These are phyloP conservation scores for Eupithecia vulgata DNA, from an alignment of 2,888 invertebrate species.

Conservation along the genomic window DNA sequence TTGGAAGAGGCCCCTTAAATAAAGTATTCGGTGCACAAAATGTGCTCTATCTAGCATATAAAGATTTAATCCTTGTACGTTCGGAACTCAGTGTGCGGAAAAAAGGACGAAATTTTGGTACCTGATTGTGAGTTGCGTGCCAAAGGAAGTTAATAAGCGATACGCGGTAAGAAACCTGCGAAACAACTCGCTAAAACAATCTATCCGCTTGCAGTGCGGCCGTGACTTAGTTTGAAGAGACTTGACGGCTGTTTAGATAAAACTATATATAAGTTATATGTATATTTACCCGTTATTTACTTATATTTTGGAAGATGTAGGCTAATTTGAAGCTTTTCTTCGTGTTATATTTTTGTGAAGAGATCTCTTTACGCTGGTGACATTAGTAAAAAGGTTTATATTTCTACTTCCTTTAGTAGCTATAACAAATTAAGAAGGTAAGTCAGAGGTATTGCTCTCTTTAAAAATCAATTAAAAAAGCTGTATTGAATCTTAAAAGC, in stretches of 20 bases:
- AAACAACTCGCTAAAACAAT: neutral
- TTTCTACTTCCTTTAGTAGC: too few relatives aligned
- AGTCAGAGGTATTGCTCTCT: too few relatives aligned
- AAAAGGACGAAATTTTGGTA: too few relatives aligned
- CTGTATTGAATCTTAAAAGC: neutral
- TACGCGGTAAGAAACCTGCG: too few relatives aligned
- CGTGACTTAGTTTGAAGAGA: neutral
- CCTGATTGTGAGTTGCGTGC: too few relatives aligned
- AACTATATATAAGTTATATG: neutral
- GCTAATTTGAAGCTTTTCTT: neutral
- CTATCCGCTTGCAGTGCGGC: neutral
- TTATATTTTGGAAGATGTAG: neutral
- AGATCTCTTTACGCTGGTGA: neutral
- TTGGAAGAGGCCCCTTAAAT: too few relatives aligned
- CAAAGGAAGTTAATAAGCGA: too few relatives aligned
- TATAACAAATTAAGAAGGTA: neutral
- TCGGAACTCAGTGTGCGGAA: too few relatives aligned
- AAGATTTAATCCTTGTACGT: too few relatives aligned
- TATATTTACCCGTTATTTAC: conserved; percentile 3
- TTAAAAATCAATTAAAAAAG: neutral
- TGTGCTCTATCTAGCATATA: too few relatives aligned
- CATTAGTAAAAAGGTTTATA: neutral
- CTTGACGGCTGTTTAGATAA: conserved; percentile 1
- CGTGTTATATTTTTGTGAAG: neutral
- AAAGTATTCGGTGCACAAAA: too few relatives aligned